A percentile compares a stretch with the other conserved stretches of the same genome.
phyloP scores from a whole-genome alignment of 1,140 invertebrate species.

The Mizuhopecten yessoensis region DNA sequence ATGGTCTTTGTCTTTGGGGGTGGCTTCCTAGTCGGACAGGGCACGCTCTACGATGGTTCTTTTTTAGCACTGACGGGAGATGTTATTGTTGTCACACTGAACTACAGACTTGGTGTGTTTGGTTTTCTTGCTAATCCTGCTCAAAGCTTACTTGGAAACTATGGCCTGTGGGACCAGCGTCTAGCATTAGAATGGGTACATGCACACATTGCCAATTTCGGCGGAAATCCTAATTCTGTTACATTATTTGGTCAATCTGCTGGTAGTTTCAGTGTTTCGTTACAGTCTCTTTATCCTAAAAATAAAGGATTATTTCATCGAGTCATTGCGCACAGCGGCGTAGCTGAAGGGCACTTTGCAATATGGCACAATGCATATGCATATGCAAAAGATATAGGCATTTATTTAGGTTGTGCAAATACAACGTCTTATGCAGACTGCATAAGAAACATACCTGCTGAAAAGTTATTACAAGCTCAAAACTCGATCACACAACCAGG shows the following conservation, averaged over 20 bases:
- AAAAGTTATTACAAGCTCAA: conserved; percentile 42
- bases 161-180: conserved; percentile 6
- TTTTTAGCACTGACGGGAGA: not conserved
- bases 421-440: not conserved
- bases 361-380: conserved; percentile 48
- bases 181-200: not conserved
- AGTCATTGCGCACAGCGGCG: conserved; percentile 66
- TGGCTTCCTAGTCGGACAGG: not conserved
- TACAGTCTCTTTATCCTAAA: conserved; percentile 85
- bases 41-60: not conserved
- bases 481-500: not conserved
- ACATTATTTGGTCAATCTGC: conserved; percentile 98
- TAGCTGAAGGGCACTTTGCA: conserved; percentile 49
- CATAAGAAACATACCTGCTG: not conserved
- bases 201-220: conserved; percentile 88
- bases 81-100: not conserved
- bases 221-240: conserved; percentile 96
- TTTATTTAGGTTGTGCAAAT: not conserved
- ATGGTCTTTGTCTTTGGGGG: conserved; percentile 23
- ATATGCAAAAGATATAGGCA: conserved; percentile 41
- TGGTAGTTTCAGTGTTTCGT: conserved; percentile 94
- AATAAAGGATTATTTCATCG: conserved; percentile 62
- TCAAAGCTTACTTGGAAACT: not conserved
- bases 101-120: not conserved
- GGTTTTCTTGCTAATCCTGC: not conserved